Conservation (phyloP, 2,888 invertebrate species). For the Choristoneura rosaceana region DNA sequence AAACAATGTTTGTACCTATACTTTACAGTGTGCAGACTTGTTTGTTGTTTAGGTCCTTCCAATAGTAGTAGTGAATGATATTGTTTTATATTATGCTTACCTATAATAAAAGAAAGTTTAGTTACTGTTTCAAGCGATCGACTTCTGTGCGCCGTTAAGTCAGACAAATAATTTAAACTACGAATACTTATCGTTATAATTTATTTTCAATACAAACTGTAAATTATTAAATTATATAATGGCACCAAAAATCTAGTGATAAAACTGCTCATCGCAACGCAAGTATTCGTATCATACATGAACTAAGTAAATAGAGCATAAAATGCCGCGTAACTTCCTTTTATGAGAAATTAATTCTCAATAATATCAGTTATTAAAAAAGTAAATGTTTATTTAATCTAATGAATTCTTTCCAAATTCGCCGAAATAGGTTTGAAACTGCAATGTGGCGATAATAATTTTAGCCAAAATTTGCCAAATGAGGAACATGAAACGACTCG, state of each 20-base stretch:
- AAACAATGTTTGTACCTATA: slow-evolving; percentile 1
- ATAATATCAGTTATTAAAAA: slow-evolving; percentile 48
- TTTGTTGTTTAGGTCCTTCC: slow-evolving; percentile 31
- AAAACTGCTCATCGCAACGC: slow-evolving; percentile 32
- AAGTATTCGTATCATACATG: slow-evolving; percentile 13
- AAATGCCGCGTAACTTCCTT: slow-evolving; percentile 60
- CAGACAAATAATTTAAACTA: neutral
- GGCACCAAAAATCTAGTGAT: slow-evolving; percentile 32
- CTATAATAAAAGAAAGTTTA: neutral
- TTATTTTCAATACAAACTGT: neutral
- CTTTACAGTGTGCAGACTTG: slow-evolving; percentile 19
- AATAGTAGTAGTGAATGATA: slow-evolving; percentile 25
- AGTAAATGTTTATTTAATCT: slow-evolving; percentile 30
- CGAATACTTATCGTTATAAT: neutral
- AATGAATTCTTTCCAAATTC: slow-evolving; percentile 37
- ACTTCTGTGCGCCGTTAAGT: neutral
- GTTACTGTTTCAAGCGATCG: neutral
- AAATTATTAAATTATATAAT: neutral
- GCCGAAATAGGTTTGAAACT: slow-evolving; percentile 23
- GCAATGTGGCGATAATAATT: slow-evolving; percentile 63
- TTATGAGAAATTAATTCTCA: slow-evolving; percentile 72
- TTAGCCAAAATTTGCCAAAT: slow-evolving; percentile 83
- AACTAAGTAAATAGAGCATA: slow-evolving; percentile 58
- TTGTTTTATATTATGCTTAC: slow-evolving; percentile 7
- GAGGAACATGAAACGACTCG: slow-evolving; percentile 61